Evolutionary conservation across 2,888 invertebrate genomes (phyloP).

Genomic region (Caenorhabditis sp.): DNA sequence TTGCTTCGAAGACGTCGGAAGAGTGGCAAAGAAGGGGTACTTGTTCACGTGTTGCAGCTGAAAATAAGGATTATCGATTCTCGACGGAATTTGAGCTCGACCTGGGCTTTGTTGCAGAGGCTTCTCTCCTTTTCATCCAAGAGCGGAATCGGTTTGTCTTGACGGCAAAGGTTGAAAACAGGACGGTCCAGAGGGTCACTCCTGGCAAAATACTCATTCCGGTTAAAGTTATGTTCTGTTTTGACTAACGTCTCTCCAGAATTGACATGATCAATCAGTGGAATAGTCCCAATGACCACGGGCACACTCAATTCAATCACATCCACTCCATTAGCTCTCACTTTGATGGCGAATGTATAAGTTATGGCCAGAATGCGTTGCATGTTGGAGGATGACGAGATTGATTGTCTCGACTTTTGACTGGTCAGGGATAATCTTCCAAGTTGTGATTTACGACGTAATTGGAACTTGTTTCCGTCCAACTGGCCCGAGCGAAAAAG

Average conservation of each 20-base stretch:
- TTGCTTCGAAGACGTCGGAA: constrained; percentile 73
- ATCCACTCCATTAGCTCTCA: constrained; percentile 65
- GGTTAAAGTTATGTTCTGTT: no score
- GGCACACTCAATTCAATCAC: constrained; percentile 71
- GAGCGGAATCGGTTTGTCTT: constrained; percentile 62
- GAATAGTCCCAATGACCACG: constrained; percentile 70
- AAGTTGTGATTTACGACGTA: constrained; percentile 57
- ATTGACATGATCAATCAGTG: constrained; percentile 51
- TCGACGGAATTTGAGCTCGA: no score
- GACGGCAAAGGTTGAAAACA: constrained; percentile 53
- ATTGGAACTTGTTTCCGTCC: constrained; percentile 49
- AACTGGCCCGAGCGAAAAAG: constrained; percentile 32
- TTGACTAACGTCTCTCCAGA: constrained; percentile 46
- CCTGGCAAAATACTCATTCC: no score
- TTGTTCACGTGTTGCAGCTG: constrained; percentile 71
- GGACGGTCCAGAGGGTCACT: constrained; percentile 47
- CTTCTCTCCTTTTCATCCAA: constrained; percentile 56
- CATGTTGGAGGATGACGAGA: constrained; percentile 49
- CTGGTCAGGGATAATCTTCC: constrained; percentile 56
- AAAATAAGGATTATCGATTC: constrained; percentile 14
- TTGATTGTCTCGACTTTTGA: constrained; percentile 43
- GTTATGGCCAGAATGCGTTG: constrained; percentile 52
- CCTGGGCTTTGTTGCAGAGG: constrained; percentile 66
- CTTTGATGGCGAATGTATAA: constrained; percentile 53
- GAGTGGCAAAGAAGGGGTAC: constrained; percentile 72